phyloP scores from a whole-genome alignment of 2,888 invertebrate species.

The Chromoteleia sp. region DNA sequence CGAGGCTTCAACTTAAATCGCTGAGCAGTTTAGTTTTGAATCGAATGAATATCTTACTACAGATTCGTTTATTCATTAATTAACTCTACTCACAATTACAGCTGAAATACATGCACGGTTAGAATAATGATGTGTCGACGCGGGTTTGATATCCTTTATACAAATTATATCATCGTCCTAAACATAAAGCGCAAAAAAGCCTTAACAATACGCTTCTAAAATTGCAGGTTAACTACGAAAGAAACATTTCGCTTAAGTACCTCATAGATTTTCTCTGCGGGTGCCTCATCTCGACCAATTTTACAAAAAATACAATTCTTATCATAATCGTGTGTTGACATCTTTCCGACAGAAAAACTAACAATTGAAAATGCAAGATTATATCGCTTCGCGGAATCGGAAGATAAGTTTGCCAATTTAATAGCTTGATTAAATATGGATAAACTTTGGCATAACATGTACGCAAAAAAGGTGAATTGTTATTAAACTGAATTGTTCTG shows the following conservation, averaged over 20 bases:
- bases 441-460: too few species aligned
- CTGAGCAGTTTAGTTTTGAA: neutral
- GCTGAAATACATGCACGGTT: neutral
- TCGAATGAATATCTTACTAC: neutral
- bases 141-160: constrained; percentile 94
- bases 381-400: too few species aligned
- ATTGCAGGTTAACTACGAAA: constrained; percentile 40
- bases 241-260: constrained; percentile 73
- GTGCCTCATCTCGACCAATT: constrained; percentile 87
- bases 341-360: neutral
- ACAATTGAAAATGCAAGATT: neutral
- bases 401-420: too few species aligned
- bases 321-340: constrained; percentile 48
- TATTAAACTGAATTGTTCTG: too few species aligned
- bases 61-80: neutral
- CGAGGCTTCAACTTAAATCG: neutral
- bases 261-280: constrained; percentile 88
- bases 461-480: too few species aligned
- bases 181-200: constrained; percentile 42
- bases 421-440: too few species aligned
- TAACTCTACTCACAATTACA: neutral
- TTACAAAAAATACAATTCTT: constrained; percentile 90
- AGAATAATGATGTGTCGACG: constrained; percentile 90
- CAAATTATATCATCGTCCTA: constrained; percentile 90
- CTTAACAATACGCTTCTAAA: neutral